Conservation (phyloP, 2,113 vertebrate genomes). For the Taxidea taxus region DNA sequence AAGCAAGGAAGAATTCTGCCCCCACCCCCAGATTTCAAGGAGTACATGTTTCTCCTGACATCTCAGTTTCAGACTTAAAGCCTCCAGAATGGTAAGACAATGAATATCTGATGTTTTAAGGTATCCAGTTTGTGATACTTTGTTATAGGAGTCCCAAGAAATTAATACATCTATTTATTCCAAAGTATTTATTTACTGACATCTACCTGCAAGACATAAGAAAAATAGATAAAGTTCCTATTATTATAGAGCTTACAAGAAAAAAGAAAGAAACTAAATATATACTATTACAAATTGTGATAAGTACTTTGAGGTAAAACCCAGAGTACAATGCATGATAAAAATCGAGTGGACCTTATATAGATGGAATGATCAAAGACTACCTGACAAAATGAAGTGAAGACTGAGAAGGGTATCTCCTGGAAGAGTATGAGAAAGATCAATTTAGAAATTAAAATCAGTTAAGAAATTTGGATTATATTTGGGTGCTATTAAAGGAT, state of each 20-base stretch:
- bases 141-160: not conserved
- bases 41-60: not conserved
- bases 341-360: not conserved
- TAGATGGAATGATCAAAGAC: not conserved
- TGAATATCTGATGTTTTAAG: not conserved
- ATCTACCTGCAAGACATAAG: not conserved
- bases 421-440: not conserved
- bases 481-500: not conserved
- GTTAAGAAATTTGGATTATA: not conserved
- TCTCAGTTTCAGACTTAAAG: not conserved
- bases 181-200: not conserved
- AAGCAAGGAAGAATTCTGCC: not conserved
- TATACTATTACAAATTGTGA: not conserved
- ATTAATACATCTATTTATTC: not conserved
- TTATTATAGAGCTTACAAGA: not conserved
- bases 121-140: not conserved
- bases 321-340: not conserved
- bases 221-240: not conserved
- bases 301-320: not conserved
- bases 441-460: not conserved
- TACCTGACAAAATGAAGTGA: not conserved
- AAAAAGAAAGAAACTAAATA: not conserved
- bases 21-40: not conserved
- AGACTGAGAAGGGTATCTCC: not conserved
- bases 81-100: not conserved